Base-by-base conservation (phyloP, 2,888 invertebrate species). In the Ptychoptera contaminata region DNA sequence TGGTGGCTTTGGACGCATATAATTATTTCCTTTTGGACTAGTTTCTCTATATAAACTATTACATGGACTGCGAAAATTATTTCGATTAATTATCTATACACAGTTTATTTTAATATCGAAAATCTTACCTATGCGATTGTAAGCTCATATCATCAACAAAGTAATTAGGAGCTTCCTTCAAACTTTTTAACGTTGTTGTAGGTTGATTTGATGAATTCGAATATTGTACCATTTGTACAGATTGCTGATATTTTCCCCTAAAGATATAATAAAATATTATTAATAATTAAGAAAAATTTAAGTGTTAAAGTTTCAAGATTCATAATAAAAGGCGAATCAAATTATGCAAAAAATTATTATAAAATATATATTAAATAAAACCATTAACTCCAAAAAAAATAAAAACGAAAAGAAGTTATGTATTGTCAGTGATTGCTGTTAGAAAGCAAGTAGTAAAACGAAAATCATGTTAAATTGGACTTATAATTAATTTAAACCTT, bases 181-280 rank as follows among this genome's bases (percentile, higher is more conserved):
- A 60, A 44, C 75, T 75, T 49, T 75, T 70, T 11, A 77, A 58
- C 8, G 74, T 75, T 41, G 74, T 73, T 16, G 73, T 69, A 8
- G 73, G 74, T 47, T 72, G 68, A 53, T 69, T 69, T 9, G 70
- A 67, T 11, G 70, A 60, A 46, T 63, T 70, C 12, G 74, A 72
- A 54, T 75, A 76, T 55, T 77, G 76, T 5, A 74, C 74, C 69
- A 76, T 73, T 62, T 76, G 76, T 30, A 74, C 72, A 10, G 70
- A 69, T 8, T 30, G 63, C 58, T 35, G 60, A 55, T 52, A 70
- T 23, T 23, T 23, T 7, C 23, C 23, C 23, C 23, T 29, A 45
- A 36, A 16, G 29, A 15, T 43, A 14, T 30, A 10, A n/a, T n/a
- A n/a, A n/a, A n/a, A 43, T 23, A 44, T 16, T 35, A 8, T n/a